These are phyloP conservation scores for Syngnathus floridae DNA, from an alignment of 2,113 vertebrate genomes.

Conservation along the genomic window DNA sequence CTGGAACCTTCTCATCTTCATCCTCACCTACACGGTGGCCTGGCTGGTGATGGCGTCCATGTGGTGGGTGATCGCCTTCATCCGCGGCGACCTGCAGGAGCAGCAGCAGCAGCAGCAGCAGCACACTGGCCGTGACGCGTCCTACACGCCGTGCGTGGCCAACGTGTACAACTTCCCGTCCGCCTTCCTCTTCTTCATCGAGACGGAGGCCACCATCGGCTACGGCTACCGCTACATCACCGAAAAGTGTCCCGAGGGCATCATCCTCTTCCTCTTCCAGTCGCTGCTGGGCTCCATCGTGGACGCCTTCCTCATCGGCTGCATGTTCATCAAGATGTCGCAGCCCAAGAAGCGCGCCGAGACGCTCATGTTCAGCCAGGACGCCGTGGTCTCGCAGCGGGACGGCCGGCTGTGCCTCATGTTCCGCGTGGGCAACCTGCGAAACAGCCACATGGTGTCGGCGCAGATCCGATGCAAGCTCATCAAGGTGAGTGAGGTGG, in stretches of 20 bases:
- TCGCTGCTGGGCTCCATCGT: conserved; percentile 84
- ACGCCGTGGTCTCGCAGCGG: conserved; percentile 78
- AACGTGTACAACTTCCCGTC: conserved; percentile 90
- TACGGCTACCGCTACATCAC: conserved; percentile 87
- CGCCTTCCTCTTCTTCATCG: conserved; percentile 85
- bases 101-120: conserved; percentile 10
- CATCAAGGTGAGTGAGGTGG: conserved; percentile 72
- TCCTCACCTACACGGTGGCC: conserved; percentile 82
- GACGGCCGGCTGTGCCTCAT: conserved; percentile 85
- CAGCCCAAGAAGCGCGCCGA: conserved; percentile 86
- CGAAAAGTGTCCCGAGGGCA: conserved; percentile 83
- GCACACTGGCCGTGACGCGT: conserved; percentile 55
- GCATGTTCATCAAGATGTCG: conserved; percentile 92
- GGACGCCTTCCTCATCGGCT: conserved; percentile 85
- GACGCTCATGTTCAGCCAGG: conserved; percentile 85
- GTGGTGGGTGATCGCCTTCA: conserved; percentile 87
- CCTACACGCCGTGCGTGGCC: conserved; percentile 80
- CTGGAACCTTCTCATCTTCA: conserved; percentile 85
- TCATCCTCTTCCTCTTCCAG: conserved; percentile 85
- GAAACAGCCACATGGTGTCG: conserved; percentile 90
- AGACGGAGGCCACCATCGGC: conserved; percentile 85
- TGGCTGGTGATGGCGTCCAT: conserved; percentile 87
- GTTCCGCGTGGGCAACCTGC: conserved; percentile 85
- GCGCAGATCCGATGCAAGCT: conserved; percentile 88
- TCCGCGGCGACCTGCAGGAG: conserved; percentile 76